These are phyloP conservation scores for Scalopus aquaticus DNA, from an alignment of 2,113 vertebrate genomes.

Conservation along the genomic window DNA sequence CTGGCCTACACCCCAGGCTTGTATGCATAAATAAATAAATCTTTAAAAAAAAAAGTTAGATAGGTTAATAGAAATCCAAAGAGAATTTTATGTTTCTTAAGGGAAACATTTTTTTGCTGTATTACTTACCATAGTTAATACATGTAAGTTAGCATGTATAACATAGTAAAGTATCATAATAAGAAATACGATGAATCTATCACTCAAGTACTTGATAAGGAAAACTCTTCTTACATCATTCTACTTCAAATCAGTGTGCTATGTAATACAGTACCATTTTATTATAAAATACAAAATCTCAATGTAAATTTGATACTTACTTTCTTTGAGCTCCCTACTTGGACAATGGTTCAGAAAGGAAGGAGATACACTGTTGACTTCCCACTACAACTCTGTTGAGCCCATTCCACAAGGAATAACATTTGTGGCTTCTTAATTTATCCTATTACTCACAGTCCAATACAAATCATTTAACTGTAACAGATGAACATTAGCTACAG, in stretches of 20 bases:
- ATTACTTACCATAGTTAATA: neutral
- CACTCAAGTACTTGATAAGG: no score
- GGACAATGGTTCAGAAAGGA: neutral
- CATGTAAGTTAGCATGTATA: neutral
- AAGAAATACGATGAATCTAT: no score
- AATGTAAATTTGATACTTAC: fast-evolving
- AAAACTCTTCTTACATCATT: no score
- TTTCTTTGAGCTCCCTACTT: neutral
- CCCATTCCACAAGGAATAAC: slow-evolving; percentile 77
- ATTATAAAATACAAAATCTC: neutral
- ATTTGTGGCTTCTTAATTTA: slow-evolving; percentile 88
- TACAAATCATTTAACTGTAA: slow-evolving; percentile 59
- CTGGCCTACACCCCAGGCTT: no score
- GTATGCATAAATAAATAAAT: no score
- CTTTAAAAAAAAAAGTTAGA: neutral
- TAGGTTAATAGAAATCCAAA: neutral
- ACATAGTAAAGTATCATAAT: neutral
- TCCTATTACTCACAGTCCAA: slow-evolving; percentile 79
- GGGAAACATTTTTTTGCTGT: neutral
- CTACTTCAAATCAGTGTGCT: no score
- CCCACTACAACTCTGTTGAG: slow-evolving; percentile 82
- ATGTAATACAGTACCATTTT: fast-evolving
- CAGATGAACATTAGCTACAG: neutral
- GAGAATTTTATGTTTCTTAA: neutral
- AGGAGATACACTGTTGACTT: slow-evolving; percentile 68